phyloP scores from a whole-genome alignment of 2,888 invertebrate genomes.

The Drosophila neotestacea region DNA sequence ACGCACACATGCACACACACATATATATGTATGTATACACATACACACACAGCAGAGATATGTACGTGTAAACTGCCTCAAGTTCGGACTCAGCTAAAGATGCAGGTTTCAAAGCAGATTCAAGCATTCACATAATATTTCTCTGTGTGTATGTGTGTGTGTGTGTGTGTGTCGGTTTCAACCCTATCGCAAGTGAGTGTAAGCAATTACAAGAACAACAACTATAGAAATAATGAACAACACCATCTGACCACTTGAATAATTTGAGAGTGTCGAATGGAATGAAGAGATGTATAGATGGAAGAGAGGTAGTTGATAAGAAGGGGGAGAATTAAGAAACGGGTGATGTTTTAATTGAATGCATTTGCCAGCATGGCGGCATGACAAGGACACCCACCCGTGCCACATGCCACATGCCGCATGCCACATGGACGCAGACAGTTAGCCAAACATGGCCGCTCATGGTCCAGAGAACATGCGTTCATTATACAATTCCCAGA shows the following conservation, averaged over 20 bases:
- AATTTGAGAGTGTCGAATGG: constrained; percentile 60
- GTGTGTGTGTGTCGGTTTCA: constrained; percentile 50
- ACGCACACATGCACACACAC: constrained; percentile 18
- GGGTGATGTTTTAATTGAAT: constrained; percentile 78
- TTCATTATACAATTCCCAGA: constrained; percentile 48
- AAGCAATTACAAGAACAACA: constrained; percentile 57
- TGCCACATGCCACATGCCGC: constrained; percentile 1
- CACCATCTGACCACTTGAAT: constrained; percentile 80
- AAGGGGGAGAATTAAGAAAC: not conserved
- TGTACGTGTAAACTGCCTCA: constrained; percentile 45
- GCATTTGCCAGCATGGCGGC: constrained; percentile 65
- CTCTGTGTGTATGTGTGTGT: constrained; percentile 14
- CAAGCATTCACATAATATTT: constrained; percentile 3
- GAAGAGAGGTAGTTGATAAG: too few species aligned
- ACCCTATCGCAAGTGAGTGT: constrained; percentile 68
- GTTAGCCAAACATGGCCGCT: constrained; percentile 66
- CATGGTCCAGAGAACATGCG: constrained; percentile 46
- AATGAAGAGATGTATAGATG: not conserved
- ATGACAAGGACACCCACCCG: constrained; percentile 45
- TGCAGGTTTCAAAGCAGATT: constrained; percentile 29
- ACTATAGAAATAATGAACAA: constrained; percentile 76
- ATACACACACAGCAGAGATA: not conserved
- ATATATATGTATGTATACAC: not conserved
- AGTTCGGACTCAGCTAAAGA: constrained; percentile 37
- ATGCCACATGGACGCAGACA: constrained; percentile 13